Evolutionary conservation across 2,888 invertebrate genomes (phyloP), one percentile per base, ranked within the genome.

Genomic region (Calameuta filiformis): DNA sequence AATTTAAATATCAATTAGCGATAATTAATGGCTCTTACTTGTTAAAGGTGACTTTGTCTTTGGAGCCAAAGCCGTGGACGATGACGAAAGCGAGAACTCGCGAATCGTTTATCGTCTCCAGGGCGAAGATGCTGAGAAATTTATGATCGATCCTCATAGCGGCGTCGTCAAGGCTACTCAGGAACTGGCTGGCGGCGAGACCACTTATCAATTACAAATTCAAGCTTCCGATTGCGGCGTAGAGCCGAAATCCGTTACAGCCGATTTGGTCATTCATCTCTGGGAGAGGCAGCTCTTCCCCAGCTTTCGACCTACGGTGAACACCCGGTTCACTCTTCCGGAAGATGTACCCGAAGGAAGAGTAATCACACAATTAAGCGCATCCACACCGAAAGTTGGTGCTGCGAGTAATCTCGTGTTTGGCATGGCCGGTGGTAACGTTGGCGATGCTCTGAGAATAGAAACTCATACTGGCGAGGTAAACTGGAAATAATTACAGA

Each of bases 341-440:
- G 98, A 98, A 92, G 96, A 97, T 89, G 95, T 96, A 6, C 93
- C 94, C 15, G 95, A 96, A 89, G 96, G 96, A 1, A 95, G 95
- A 86, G 92, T 95, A 11, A 95, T 98, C 12, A 96, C 97, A 0
- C 95, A 95, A 85, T 92, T 97, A 76, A 94, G 94, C 77, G 98
- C 98, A 0, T 94, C 94, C 6, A 96, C 97, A 0, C 96, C 97
- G 0, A 97, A 97, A 89, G 94, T 94, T 81, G 96, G 96, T 0
- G 92, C 95, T 0, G 93, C 94, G 9, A 95, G 95, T 12, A 94
- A 94, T 84, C 92, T 97, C 79, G 93, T 94, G 80, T 98, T 96
- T 89, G 95, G 95, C 37, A 96, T 98, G 81, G 98, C 97, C 12
- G 98, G 98, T n/a, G 98, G 98, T 6, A 98, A 98, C 90, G 94